phyloP scores from a whole-genome alignment of 2,113 vertebrate species.

The Balaeniceps rex region DNA sequence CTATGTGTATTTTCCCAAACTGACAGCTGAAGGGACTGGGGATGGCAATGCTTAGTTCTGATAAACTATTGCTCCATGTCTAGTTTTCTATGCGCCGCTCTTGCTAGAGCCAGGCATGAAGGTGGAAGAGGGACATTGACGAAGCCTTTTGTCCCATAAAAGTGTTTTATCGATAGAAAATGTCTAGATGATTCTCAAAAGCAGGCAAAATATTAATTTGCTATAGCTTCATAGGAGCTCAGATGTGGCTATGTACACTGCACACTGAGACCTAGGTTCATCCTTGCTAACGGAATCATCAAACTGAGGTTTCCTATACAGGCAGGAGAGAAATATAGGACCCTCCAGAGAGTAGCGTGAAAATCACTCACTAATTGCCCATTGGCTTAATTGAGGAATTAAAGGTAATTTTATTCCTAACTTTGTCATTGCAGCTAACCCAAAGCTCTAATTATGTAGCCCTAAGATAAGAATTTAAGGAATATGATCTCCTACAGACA shows the following conservation, averaged over 20 bases:
- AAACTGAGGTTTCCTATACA: neutral
- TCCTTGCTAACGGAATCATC: neutral
- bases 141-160: neutral
- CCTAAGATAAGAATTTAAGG: neutral
- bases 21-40: neutral
- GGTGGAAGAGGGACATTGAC: neutral
- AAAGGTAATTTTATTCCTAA: slow-evolving; percentile 12
- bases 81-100: neutral
- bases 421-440: neutral
- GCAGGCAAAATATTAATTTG: neutral
- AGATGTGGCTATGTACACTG: neutral
- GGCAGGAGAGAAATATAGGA: neutral
- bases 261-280: neutral
- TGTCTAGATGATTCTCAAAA: neutral
- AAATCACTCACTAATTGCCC: neutral
- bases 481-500: neutral
- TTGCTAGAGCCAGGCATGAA: neutral
- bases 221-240: neutral
- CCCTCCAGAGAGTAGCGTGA: neutral
- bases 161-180: neutral
- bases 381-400: neutral
- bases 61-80: neutral
- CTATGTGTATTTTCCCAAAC: neutral
- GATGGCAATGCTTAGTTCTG: neutral
- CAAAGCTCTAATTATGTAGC: neutral